Percentiles rank a stretch among this genome's conserved stretches.
These are phyloP conservation scores for Sebastes hopkinsi DNA, from an alignment of 2,797 vertebrate genomes.

Conservation along the genomic window DNA sequence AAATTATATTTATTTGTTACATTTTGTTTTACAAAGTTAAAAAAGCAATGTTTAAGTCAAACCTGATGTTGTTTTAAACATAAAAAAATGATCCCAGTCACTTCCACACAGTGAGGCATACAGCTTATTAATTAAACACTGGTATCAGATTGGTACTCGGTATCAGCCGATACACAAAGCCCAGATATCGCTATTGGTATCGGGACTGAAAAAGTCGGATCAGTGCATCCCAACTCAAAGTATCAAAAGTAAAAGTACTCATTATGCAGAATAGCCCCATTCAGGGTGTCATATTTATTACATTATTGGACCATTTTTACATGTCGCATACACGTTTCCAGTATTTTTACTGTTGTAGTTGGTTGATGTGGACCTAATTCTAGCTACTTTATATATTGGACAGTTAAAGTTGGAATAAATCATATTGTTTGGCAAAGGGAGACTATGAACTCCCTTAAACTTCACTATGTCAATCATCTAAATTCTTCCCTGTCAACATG, in stretches of 20 bases:
- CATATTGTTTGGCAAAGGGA: neutral
- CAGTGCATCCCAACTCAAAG: neutral
- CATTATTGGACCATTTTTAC: neutral
- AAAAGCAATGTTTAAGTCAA: too few species aligned
- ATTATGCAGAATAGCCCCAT: neutral
- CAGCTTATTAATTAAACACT: too few species aligned
- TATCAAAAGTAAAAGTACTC: neutral
- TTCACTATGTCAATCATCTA: neutral
- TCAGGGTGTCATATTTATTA: neutral
- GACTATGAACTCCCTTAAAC: neutral
- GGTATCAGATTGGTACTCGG: too few species aligned
- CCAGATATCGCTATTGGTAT: too few species aligned
- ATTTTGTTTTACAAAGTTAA: too few species aligned
- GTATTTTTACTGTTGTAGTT: neutral
- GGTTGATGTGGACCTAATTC: neutral
- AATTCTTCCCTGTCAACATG: constrained; percentile 11
- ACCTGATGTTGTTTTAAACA: too few species aligned
- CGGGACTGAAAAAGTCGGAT: too few species aligned
- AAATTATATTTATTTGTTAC: too few species aligned
- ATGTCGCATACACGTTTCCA: neutral
- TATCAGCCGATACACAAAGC: too few species aligned
- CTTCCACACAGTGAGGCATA: too few species aligned
- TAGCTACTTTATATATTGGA: neutral
- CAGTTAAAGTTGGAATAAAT: neutral
- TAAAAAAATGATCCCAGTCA: too few species aligned